These are phyloP conservation scores for Tadarida brasiliensis DNA, from an alignment of 2,797 vertebrate species.

Conservation along the genomic window DNA sequence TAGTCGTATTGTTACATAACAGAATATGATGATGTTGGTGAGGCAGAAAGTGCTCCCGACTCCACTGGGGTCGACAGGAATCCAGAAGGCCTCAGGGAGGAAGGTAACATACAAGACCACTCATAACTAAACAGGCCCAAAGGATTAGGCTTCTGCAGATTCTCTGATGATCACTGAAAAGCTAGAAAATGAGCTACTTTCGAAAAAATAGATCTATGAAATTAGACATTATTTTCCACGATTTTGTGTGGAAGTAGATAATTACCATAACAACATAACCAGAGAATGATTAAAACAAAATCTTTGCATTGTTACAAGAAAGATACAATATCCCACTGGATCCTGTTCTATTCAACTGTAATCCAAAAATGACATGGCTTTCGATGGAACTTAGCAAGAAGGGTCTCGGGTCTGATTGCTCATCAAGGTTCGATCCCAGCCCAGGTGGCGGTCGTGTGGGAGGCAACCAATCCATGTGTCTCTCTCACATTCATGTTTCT, in stretches of 20 bases:
- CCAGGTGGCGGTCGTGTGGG: too few species aligned
- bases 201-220: constrained; percentile 58
- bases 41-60: background rate
- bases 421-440: too few species aligned
- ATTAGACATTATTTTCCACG: constrained; percentile 79
- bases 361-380: constrained; percentile 85
- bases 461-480: too few species aligned
- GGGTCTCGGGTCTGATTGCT: too few species aligned
- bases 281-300: constrained; percentile 81
- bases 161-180: constrained; percentile 65
- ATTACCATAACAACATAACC: constrained; percentile 71
- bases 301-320: constrained; percentile 69
- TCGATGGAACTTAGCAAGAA: constrained; percentile 82
- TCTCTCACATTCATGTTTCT: too few species aligned
- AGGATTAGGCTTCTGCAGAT: constrained; percentile 37
- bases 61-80: background rate
- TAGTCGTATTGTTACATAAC: fast-evolving
- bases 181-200: constrained; percentile 69
- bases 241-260: constrained; percentile 79
- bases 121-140: background rate
- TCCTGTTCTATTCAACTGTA: constrained; percentile 73
- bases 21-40: fast-evolving
- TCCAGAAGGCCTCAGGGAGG: background rate
- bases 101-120: background rate
- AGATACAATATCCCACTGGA: constrained; percentile 78